These are phyloP conservation scores for Drosophila koepferae DNA, from an alignment of 2,888 invertebrate species.

Conservation along the genomic window DNA sequence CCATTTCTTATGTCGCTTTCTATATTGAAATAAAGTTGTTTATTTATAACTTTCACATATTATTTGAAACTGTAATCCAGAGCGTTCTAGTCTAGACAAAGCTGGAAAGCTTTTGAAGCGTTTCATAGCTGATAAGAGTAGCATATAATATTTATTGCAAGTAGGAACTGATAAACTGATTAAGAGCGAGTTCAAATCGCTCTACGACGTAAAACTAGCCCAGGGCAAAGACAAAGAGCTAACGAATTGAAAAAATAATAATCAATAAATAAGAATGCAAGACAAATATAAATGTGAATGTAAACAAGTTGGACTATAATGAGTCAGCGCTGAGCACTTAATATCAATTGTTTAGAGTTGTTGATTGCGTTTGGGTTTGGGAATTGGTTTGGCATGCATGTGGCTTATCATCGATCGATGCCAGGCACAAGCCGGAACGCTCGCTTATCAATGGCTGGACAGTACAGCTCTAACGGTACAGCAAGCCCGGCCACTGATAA, in stretches of 20 bases:
- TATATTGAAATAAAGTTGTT: neutral
- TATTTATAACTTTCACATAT: neutral
- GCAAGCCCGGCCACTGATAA: neutral
- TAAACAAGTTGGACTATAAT: slow-evolving; percentile 11
- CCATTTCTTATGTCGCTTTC: neutral
- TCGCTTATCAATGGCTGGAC: slow-evolving; percentile 39
- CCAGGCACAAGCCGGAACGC: slow-evolving; percentile 26
- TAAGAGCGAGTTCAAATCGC: slow-evolving; percentile 36
- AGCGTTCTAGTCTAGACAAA: slow-evolving; percentile 15
- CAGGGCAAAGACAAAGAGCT: slow-evolving; percentile 25
- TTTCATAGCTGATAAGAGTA: slow-evolving; percentile 38
- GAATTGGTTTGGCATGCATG: neutral
- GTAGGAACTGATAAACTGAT: slow-evolving; percentile 45
- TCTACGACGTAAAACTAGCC: slow-evolving; percentile 28
- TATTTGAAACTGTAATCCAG: slow-evolving; percentile 11
- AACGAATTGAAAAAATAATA: slow-evolving; percentile 16
- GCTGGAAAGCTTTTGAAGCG: slow-evolving; percentile 17
- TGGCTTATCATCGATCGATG: slow-evolving; percentile 33
- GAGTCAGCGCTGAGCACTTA: slow-evolving; percentile 21
- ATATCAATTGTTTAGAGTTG: slow-evolving; percentile 4
- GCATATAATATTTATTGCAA: slow-evolving; percentile 24
- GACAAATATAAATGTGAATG: slow-evolving; percentile 4
- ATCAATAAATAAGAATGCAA: slow-evolving; percentile 11
- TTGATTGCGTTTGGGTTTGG: slow-evolving; percentile 20
- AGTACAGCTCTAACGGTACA: slow-evolving; percentile 18